phyloP scores from a whole-genome alignment of 2,888 invertebrate genomes.

The Adineta ricciae region DNA sequence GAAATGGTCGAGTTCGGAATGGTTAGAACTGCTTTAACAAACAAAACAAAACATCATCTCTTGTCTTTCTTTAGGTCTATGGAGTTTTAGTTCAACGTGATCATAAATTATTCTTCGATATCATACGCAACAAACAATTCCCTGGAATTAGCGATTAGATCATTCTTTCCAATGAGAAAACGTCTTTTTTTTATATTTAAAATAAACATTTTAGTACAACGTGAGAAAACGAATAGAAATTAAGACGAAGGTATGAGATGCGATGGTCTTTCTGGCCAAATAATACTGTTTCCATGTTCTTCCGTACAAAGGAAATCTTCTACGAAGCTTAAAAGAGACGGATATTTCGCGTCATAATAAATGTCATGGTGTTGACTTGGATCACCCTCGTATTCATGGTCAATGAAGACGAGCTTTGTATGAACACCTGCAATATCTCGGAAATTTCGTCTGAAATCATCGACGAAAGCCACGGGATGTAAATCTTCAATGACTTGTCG shows the following conservation, averaged over 20 bases:
- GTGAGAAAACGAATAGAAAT: too few relatives aligned
- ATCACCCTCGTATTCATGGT: neutral
- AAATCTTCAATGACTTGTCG: neutral
- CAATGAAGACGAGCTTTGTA: neutral
- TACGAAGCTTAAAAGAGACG: neutral
- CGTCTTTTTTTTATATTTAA: too few relatives aligned
- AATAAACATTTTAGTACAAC: too few relatives aligned
- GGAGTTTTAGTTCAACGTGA: neutral
- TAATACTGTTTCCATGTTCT: neutral
- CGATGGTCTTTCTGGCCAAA: neutral
- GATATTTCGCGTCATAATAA: neutral
- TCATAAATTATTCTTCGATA: neutral
- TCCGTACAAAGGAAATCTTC: neutral
- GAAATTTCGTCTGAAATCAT: neutral
- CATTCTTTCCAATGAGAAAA: too few relatives aligned
- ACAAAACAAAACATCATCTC: too few relatives aligned
- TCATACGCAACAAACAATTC: neutral
- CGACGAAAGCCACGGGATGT: neutral
- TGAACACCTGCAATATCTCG: neutral
- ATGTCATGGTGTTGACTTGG: neutral
- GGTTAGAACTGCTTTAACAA: too few relatives aligned
- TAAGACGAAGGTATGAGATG: too few relatives aligned
- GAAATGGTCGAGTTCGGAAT: neutral
- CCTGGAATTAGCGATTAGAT: neutral
- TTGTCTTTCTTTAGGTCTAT: neutral